Base-by-base conservation (phyloP, 2,888 invertebrate genomes). In the Macrophya annulata region DNA sequence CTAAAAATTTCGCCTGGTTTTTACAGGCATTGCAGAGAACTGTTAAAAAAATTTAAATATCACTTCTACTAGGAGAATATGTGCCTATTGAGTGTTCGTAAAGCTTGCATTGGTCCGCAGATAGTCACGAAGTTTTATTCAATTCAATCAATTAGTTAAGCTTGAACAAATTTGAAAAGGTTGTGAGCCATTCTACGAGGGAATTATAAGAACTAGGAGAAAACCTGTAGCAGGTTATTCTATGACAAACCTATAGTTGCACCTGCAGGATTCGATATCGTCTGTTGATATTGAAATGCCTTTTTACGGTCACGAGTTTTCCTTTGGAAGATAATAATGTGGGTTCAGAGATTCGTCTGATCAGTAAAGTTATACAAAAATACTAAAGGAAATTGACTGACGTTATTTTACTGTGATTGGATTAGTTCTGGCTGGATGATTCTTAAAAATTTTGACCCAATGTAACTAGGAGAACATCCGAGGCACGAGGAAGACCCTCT, bases 131-230 rank as follows among this genome's bases (percentile, higher is more conserved):
- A 25, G 48, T 31, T 37, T 31, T 8, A 77, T 10, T 43, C 12
- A 8, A 51, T 81, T 25, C 43, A 40, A 59, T n/a, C 48, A 51
- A 89, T 90, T 88, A 88, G 90, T 89, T 87, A 90, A 90, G 91
- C 88, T 90, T 88, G 89, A 89, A 88, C 89, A 89, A 89, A 89
- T 90, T 91, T 88, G 88, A 90, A 90, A 89, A 87, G 87, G 87
- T 88, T 87, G 89, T 88, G 88, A 89, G 90, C 89, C 90, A 88
- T 86, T 82, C 85, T 91, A 90, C 90, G 86, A 90, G 91, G 92
- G 84, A 88, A 91, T 84, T 88, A 91, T 90, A 87, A 92, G 87
- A 86, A 86, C 86, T 76, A 85, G 86, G 86, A 83, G 83, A 83
- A 83, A 65, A 43, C 65, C 55, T 37, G 81, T 59, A 51, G 81